Base-by-base conservation (phyloP, 1,140 invertebrate genomes). In the Brachionus rubens region DNA sequence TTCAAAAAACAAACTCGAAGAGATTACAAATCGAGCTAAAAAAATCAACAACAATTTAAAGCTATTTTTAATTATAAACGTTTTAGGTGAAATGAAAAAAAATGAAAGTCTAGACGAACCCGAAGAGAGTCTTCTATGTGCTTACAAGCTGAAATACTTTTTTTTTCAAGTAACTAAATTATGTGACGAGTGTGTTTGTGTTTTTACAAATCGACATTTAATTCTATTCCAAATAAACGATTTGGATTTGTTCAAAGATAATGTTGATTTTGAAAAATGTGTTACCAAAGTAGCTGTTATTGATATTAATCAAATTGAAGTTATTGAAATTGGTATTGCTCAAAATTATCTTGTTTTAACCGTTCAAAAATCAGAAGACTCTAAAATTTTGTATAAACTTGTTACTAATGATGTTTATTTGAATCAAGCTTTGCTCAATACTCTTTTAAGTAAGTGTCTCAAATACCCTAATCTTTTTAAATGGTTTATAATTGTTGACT, bases 161-260 rank as follows among this genome's bases (percentile, higher is more conserved):
- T 59, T 59, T 59, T 59, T 16, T 59, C 36, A 26, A 16, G 54
- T 59, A n/a, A 59, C 54, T 19, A 59, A 59, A 36, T 59, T 59
- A 9, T 36, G 28, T 5, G 36, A 59, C 16, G 28, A 59, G 16
- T 65, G 59, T 24, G 41, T 65, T 21, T 65, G 59, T 41, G 30
- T 65, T 24, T 65, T 65, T 65, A 65, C 59, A 19, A 65, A 65
- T 65, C 9, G 9, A n/a, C 59, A 65, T 65, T 65, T 65, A 16
- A 24, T 65, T 12, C 14, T 65, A 14, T 65, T 65, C 43, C 16
- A 65, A 65, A 65, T 65, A 24, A 65, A 43, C 9, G 40, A 65
- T 9, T 19, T 14, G 6, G 59, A 65, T 24, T 41, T 24, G 24
- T 65, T 43, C 43, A 7, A 43, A 10, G n/a, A 24, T 24, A 46